Evolutionary conservation across 2,113 vertebrate genomes (phyloP).

Genomic region (Sphyrna mokarran): DNA sequence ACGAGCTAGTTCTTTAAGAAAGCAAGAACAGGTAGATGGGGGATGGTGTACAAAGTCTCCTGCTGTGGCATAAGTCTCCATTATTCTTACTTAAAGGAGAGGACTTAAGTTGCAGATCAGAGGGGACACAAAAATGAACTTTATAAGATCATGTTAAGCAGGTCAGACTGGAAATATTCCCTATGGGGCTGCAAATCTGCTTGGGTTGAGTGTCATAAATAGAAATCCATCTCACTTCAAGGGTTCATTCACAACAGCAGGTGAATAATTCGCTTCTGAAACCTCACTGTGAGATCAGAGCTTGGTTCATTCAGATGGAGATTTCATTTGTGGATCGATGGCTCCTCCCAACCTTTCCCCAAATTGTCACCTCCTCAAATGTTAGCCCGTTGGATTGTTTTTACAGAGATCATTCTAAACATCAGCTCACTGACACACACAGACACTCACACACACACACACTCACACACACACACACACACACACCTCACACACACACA

Average conservation of each 20-base stretch:
- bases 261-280: background rate
- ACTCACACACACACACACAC: no score
- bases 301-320: background rate
- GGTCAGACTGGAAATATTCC: background rate
- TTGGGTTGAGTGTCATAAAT: background rate
- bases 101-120: background rate
- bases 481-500: no score
- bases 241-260: background rate
- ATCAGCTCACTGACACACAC: background rate
- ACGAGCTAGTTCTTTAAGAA: background rate
- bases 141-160: background rate
- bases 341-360: background rate
- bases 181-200: background rate
- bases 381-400: background rate
- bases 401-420: background rate
- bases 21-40: background rate
- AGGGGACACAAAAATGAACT: background rate
- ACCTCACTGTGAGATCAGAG: background rate
- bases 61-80: background rate
- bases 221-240: background rate
- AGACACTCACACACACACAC: no score
- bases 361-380: background rate
- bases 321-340: background rate
- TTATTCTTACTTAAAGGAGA: background rate
- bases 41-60: background rate